Evolutionary conservation across 1,140 invertebrate species (phyloP), one percentile per base, ranked within the genome.

Genomic region (Drosophila tristis): DNA sequence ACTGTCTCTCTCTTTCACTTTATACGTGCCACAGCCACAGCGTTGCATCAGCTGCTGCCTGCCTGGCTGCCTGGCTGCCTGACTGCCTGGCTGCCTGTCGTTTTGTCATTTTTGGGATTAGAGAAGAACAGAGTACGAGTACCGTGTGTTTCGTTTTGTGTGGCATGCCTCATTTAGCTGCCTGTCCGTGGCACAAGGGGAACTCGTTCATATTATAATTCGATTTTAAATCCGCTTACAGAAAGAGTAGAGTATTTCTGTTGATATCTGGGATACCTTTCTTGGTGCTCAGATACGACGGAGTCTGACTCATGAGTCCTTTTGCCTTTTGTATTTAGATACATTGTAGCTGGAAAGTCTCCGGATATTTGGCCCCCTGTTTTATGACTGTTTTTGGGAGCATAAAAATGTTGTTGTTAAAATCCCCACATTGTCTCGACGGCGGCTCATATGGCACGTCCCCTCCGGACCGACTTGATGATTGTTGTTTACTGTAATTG

Each of bases 401-500:
- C 64, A 39, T 25, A 45, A 43, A 43, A 58, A 44, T 71, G 35
- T 58, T 58, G 44, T 49, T 20, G 65, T 20, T 53, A 26, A 70
- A 70, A 43, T 44, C 47, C 68, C 47, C 68, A 82, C 74, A 70
- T 77, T 80, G 67, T 81, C 73, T 80, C 56, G 68, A 31, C 42
- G 35, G 26, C 44, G 35, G 44, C 35, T 49, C 53, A 29, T 56
- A 51, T 70, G 53, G 67, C 64, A 70, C 67, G 67, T 70, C 64
- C 65, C 35, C 11, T 11, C 2, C 57, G 44, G 78, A 50, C 59
- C 63, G 78, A 44, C 75, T 78, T 63, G 71, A 76, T 76, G 79
- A 82, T 87, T 80, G 80, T 82, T 87, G 82, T 78, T 87, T 79
- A 76, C 71, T 70, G 82, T 87, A 87, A 87, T 87, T 87, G 82